Evolutionary conservation across 2,113 vertebrate genomes (phyloP).

Genomic region (Paralichthys olivaceus): DNA sequence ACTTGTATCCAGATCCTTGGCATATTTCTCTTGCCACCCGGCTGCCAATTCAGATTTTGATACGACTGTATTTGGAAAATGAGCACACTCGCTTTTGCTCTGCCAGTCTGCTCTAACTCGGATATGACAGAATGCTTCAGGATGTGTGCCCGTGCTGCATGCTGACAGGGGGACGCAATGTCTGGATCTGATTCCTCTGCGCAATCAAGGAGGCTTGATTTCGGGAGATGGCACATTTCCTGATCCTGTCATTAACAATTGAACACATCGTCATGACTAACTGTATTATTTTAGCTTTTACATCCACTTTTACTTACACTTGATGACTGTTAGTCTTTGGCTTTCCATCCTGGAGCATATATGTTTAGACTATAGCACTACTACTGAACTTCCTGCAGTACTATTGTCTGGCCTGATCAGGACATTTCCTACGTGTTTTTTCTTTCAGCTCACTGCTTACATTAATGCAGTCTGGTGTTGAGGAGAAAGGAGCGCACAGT

Average conservation of each 20-base stretch:
- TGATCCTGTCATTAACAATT: slow-evolving; percentile 50
- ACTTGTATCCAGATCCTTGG: slow-evolving; percentile 55
- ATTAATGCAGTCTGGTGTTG: slow-evolving; percentile 26
- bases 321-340: slow-evolving; percentile 4
- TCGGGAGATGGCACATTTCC: slow-evolving; percentile 54
- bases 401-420: slow-evolving; percentile 32
- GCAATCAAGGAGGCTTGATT: slow-evolving; percentile 65
- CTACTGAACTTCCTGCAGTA: slow-evolving; percentile 32
- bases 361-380: not conserved
- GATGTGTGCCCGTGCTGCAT: slow-evolving; percentile 18
- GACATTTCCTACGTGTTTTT: slow-evolving; percentile 41
- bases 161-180: slow-evolving; percentile 48
- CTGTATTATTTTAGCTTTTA: slow-evolving; percentile 53
- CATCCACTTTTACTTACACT: slow-evolving; percentile 23
- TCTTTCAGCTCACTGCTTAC: slow-evolving; percentile 6
- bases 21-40: slow-evolving; percentile 56
- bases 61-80: slow-evolving; percentile 55
- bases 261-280: slow-evolving; percentile 19
- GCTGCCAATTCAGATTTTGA: slow-evolving; percentile 64
- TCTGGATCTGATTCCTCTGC: slow-evolving; percentile 68
- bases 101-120: slow-evolving; percentile 51
- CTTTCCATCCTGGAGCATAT: slow-evolving; percentile 13
- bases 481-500: slow-evolving; percentile 23
- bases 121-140: slow-evolving; percentile 51
- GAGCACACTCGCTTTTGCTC: slow-evolving; percentile 35